Evolutionary conservation across 2,888 invertebrate species (phyloP), one percentile per base, ranked within the genome.

Genomic region (Lysandra coridon): DNA sequence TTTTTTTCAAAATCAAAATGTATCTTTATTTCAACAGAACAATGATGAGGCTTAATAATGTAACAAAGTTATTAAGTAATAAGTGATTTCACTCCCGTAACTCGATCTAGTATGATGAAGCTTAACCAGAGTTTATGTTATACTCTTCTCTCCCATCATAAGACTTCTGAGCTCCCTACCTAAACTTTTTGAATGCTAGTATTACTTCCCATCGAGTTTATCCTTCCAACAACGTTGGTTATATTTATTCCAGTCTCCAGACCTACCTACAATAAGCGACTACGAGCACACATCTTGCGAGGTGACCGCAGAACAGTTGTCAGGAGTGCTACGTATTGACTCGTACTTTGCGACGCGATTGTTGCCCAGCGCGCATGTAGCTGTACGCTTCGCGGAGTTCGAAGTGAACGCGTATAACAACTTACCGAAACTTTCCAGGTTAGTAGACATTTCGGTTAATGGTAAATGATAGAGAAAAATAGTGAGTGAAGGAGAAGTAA

Each of bases 311-410:
- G 91, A 91, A 69, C 90, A 91, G 80, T 82, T 94, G 78, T 88
- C 88, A 14, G 89, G 90, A 17, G 89, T 87, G 17, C 80, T 96
- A 37, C 95, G 97, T 0, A 92, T 95, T 1, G 93, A 93, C 81
- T 94, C 95, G 12, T 91, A 90, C 82, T 91, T 93, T 84, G 90
- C 91, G 37, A 91, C 89, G 40, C 89, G 89, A n/a, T 84, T 87
- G 12, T 80, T 89, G 80, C 88, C 92, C 6, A 86, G 86, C 30
- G 57, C 83, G 2, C 83, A 84, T 0, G 2, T 88, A 14, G 81
- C 85, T 0, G 12, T 87, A n/a, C 85, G 88, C 0, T 12, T 88
- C 30, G 84, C 86, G 0, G 69, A 83, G 2, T 33, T 90, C 0
- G 85, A 86, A 2, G 1, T 92, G 2, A 84, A 91, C 77, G 37